Evolutionary conservation across 2,888 invertebrate species (phyloP).

Genomic region (Dugesia japonica): DNA sequence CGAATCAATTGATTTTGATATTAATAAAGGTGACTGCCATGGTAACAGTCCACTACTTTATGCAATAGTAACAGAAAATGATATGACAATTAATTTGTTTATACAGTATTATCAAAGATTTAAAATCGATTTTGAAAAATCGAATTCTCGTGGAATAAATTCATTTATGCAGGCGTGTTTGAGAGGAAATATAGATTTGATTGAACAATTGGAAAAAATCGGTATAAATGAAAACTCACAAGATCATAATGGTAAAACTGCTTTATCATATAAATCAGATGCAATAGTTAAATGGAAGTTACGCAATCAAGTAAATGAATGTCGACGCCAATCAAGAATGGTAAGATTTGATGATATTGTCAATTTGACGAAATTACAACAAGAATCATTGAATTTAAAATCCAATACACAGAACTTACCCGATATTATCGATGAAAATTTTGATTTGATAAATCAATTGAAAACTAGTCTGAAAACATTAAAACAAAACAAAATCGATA

Average conservation of each 20-base stretch:
- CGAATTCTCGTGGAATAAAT: neutral
- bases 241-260: neutral
- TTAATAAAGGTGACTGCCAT: neutral
- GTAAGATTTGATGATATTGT: slow-evolving; percentile 5
- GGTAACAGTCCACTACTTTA: neutral
- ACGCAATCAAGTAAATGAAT: neutral
- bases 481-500: neutral
- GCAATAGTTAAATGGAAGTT: neutral
- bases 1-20: neutral
- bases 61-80: neutral
- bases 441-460: neutral
- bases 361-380: neutral
- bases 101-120: neutral
- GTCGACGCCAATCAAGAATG: slow-evolving; percentile 1
- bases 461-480: neutral
- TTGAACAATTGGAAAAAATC: neutral
- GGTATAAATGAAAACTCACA: neutral
- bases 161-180: neutral
- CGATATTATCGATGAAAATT: neutral
- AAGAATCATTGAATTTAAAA: neutral
- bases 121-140: neutral
- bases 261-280: neutral
- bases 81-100: neutral
- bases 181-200: neutral
- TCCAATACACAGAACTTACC: neutral